Conservation (phyloP, 2,888 invertebrate species). For the Leptinotarsa haldemani region DNA sequence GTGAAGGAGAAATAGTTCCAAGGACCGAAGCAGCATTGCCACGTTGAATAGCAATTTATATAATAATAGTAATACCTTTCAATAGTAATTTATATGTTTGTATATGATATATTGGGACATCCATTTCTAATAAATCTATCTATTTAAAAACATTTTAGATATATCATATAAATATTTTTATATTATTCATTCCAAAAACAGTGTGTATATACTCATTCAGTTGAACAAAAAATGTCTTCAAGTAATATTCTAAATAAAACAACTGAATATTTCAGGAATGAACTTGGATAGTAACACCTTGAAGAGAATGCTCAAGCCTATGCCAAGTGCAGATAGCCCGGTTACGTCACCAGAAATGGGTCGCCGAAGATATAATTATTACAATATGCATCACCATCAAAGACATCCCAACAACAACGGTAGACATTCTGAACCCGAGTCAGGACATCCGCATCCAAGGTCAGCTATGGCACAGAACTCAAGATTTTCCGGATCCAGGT, state of each 20-base stretch:
- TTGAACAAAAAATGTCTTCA: not conserved
- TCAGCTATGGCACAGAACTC: conserved; percentile 74
- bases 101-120: too few relatives aligned
- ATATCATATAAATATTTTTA: too few relatives aligned
- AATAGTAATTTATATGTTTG: too few relatives aligned
- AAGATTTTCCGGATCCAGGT: conserved; percentile 75
- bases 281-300: conserved; percentile 85
- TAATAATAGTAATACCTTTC: too few relatives aligned
- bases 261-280: not conserved
- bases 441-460: conserved; percentile 68
- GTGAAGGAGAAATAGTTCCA: too few relatives aligned
- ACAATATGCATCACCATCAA: conserved; percentile 74
- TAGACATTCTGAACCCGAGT: conserved; percentile 67
- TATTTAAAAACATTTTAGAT: too few relatives aligned
- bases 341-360: conserved; percentile 93
- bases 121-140: too few relatives aligned
- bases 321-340: conserved; percentile 90
- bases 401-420: conserved; percentile 72
- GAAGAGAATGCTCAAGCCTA: conserved; percentile 93
- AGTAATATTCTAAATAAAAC: not conserved
- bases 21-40: too few relatives aligned
- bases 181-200: too few relatives aligned
- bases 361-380: conserved; percentile 79
- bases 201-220: too few relatives aligned
- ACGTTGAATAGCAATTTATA: too few relatives aligned